Conservation (phyloP, 2,797 vertebrate genomes). For the Phyllotis vaccarum region DNA sequence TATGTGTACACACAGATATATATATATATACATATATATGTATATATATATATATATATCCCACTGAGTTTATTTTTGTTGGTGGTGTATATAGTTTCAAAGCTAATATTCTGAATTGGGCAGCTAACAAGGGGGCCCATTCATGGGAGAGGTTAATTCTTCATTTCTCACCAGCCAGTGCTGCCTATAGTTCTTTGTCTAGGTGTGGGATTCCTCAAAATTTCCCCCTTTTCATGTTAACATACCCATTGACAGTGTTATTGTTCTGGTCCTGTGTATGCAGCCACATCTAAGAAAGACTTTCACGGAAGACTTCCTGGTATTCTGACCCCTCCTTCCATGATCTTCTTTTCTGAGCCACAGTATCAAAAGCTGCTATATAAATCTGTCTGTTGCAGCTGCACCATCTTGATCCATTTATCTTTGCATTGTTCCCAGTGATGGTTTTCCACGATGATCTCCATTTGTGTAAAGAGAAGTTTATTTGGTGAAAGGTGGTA, state of each 20-base stretch:
- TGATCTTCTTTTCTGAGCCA: neutral
- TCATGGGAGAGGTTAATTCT: neutral
- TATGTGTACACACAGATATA: neutral
- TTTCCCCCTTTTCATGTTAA: neutral
- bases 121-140: neutral
- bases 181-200: neutral
- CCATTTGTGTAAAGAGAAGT: neutral
- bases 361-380: neutral
- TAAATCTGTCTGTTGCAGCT: neutral
- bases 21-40: neutral
- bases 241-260: neutral
- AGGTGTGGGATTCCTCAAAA: neutral
- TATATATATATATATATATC: neutral
- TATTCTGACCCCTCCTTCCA: neutral
- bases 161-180: neutral
- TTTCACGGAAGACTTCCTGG: neutral
- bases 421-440: neutral
- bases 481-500: neutral
- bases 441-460: neutral
- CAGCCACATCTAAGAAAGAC: neutral
- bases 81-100: neutral
- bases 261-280: neutral
- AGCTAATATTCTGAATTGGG: neutral
- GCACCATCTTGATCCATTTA: neutral
- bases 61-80: neutral